Base-by-base conservation (phyloP, 2,888 invertebrate species). In the Eristalinus sepulchralis region DNA sequence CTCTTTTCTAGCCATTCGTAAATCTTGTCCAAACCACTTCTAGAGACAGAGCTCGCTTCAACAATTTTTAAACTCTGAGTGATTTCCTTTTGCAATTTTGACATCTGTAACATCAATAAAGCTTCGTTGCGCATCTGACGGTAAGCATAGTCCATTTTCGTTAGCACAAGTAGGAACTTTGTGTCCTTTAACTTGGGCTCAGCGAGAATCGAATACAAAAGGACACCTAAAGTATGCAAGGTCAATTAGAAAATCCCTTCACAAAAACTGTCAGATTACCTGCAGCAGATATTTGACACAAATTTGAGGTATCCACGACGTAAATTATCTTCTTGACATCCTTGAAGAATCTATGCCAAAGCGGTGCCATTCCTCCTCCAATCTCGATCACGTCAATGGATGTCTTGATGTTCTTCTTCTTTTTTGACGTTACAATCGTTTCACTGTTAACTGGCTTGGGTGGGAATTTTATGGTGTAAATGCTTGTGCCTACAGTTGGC, bases 111-210 rank as follows among this genome's bases (percentile, higher is more conserved):
- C 96, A 97, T 97, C 1, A 97, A 93, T 31, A 97, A 92, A 0
- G 97, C 96, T 90, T 97, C 97, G 91, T 97, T 97, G 66, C 97
- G 94, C 96, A 97, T 97, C 90, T 97, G 97, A 11, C 97, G 94
- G 92, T 97, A 97, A 5, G 97, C 96, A 0, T 96, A 95, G 89
- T 97, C 97, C 96, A 96, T 97, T 93, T 97, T 97, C 13, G 95
- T 95, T 10, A 97, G 91, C 0, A 97, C 95, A 76, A 97, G 91
- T 22, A 96, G 93, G 91, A 97, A 95, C 93, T 95, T 95, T 0
- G 95, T 94, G 67, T 94, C 94, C 89, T 94, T 94, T 24, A 97
- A 92, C 60, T 93, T 93, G 0, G 97, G 97, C 89, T 97, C 95
- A 0, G 96, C 95, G 24, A 97, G 91, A 59, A 97, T 93, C 0